phyloP scores from a whole-genome alignment of 2,113 vertebrate genomes.

The Tachysurus fulvidraco region DNA sequence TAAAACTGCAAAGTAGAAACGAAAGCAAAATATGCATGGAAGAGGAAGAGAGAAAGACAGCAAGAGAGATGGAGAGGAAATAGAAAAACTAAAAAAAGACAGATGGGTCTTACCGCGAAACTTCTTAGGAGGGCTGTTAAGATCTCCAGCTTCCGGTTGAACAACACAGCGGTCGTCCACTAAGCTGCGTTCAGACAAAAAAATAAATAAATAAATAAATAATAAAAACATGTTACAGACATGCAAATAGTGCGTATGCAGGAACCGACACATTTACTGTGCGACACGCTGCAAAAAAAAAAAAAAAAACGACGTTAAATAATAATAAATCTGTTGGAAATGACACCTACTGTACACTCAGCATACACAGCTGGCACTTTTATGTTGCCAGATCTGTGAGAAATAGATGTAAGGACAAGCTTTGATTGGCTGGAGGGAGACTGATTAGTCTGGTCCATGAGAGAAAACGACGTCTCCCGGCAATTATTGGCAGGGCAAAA shows the following conservation, averaged over 20 bases:
- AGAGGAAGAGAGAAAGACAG: neutral
- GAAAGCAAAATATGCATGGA: neutral
- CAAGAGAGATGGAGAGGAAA: neutral
- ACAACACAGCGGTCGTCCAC: slow-evolving; percentile 98
- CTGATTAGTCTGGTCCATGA: neutral
- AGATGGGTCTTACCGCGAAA: slow-evolving; percentile 84
- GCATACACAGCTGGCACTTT: neutral
- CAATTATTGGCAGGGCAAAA: neutral
- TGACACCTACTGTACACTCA: neutral
- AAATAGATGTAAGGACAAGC: neutral
- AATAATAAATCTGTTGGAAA: neutral
- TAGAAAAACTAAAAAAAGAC: neutral
- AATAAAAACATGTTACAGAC: neutral
- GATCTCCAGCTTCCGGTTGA: slow-evolving; percentile 94
- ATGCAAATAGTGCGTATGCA: neutral
- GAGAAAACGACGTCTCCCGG: neutral
- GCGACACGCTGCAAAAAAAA: neutral
- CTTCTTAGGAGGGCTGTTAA: slow-evolving; percentile 98
- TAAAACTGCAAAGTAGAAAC: neutral
- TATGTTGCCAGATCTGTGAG: neutral
- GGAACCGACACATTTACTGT: neutral
- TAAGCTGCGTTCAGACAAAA: slow-evolving; percentile 76
- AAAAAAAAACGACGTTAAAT: neutral
- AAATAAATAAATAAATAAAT: too few species aligned
- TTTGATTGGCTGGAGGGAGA: neutral